A percentile compares a stretch with the other conserved stretches of the same genome.
Conservation (phyloP, 2,888 invertebrate genomes). For the Apodemia duryi region DNA sequence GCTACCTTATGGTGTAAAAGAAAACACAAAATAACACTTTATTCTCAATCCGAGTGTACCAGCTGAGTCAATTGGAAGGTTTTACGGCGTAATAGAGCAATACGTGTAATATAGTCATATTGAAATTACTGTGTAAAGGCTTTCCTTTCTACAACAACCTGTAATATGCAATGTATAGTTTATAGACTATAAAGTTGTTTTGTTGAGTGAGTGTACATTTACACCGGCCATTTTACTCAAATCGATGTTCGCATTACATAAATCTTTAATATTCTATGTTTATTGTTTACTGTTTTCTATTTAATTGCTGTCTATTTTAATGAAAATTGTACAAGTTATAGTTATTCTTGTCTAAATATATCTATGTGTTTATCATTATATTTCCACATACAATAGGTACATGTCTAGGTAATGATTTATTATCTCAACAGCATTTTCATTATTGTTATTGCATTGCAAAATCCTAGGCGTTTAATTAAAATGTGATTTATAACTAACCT, state of each 20-base stretch:
- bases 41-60: slow-evolving; percentile 14
- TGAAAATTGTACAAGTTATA: not conserved
- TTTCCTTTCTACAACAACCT: slow-evolving; percentile 3
- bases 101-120: slow-evolving; percentile 24
- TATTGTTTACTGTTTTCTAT: not conserved
- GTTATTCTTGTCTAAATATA: not conserved
- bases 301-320: not conserved
- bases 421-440: not conserved
- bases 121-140: slow-evolving; percentile 18
- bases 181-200: slow-evolving; percentile 19
- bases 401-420: not conserved
- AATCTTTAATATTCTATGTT: not conserved
- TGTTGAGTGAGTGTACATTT: slow-evolving; percentile 8
- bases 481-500: no score
- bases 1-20: no score
- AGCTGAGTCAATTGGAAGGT: slow-evolving; percentile 7
- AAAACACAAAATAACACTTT: not conserved
- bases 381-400: not conserved
- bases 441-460: not conserved
- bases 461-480: no score
- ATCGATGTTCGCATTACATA: not conserved
- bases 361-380: not conserved
- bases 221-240: not conserved
- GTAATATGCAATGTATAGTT: slow-evolving; percentile 19
- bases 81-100: slow-evolving; percentile 29